Evolutionary conservation across 2,797 vertebrate species (phyloP).

Genomic region (Dicrostonyx torquatus): DNA sequence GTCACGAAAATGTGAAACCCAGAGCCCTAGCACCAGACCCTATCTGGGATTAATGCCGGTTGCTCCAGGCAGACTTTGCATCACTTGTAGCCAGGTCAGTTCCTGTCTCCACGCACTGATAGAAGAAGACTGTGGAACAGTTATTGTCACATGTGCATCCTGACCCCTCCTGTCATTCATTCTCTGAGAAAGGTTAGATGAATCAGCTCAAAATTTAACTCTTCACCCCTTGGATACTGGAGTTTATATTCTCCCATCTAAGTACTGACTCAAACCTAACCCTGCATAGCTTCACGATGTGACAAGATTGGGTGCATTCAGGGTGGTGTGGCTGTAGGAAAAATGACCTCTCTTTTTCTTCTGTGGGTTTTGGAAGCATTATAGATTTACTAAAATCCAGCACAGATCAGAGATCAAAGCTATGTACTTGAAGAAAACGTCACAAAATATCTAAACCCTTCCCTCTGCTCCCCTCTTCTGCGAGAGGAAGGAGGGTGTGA

Average conservation of each 20-base stretch:
- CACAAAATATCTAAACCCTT: not conserved
- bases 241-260: not conserved
- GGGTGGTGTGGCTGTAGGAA: no score
- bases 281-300: not conserved
- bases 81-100: not conserved
- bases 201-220: constrained; percentile 3
- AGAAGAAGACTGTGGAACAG: not conserved
- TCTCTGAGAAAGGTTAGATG: not conserved
- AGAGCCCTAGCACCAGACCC: not conserved
- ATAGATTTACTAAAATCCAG: constrained; percentile 25
- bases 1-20: not conserved
- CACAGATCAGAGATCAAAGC: constrained; percentile 6
- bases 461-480: not conserved
- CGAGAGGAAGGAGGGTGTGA: not conserved
- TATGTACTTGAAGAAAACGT: not conserved
- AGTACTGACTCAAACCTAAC: not conserved
- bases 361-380: constrained; percentile 6
- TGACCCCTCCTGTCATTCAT: not conserved
- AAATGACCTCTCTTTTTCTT: not conserved
- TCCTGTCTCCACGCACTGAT: not conserved
- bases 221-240: constrained; percentile 22
- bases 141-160: not conserved
- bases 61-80: not conserved
- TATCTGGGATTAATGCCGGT: not conserved
- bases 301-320: not conserved